Percentiles rank a stretch among this genome's conserved stretches.
Conservation (phyloP, 1,140 invertebrate species). For the Ridgeia piscesae region DNA sequence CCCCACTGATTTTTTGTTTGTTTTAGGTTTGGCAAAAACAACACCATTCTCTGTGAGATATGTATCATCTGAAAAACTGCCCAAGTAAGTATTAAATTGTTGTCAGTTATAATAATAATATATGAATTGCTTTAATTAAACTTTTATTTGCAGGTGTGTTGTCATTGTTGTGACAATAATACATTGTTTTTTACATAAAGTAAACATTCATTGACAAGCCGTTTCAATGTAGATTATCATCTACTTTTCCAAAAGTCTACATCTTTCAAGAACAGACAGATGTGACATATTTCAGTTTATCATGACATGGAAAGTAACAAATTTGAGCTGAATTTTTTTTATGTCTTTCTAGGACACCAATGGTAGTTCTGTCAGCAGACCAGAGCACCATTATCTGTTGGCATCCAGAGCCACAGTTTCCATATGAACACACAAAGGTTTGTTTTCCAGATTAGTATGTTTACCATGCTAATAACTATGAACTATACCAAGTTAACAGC, state of each 20-base stretch:
- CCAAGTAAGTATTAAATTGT: neutral
- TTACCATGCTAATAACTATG: no score
- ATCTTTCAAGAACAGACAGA: neutral
- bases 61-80: neutral
- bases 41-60: neutral
- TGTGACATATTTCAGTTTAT: neutral
- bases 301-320: neutral
- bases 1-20: neutral
- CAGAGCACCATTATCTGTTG: constrained; percentile 80
- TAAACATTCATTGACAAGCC: no score
- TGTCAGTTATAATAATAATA: no score
- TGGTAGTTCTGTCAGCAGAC: constrained; percentile 56
- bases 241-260: no score
- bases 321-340: neutral
- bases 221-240: no score
- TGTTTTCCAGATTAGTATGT: neutral
- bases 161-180: no score
- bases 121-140: no score
- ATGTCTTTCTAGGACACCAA: constrained; percentile 33
- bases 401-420: constrained; percentile 79
- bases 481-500: no score
- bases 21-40: neutral
- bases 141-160: no score
- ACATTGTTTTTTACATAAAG: no score
- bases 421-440: constrained; percentile 76